Percentiles rank a stretch among this genome's conserved stretches.
phyloP scores from a whole-genome alignment of 1,140 invertebrate genomes.

The Drosophila pectinifera region DNA sequence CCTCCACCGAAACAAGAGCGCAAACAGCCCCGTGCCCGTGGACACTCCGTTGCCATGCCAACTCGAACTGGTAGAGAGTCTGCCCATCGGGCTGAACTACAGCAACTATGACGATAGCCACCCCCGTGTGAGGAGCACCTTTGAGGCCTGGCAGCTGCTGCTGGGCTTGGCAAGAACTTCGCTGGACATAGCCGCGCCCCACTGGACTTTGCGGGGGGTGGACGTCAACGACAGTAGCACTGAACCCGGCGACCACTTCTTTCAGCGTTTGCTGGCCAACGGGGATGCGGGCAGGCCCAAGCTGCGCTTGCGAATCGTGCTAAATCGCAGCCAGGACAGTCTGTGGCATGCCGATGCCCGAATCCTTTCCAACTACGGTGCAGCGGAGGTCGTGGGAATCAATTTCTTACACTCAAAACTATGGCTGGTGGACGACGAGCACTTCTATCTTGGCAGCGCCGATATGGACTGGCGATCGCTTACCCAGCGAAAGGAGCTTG shows the following conservation, averaged over 20 bases:
- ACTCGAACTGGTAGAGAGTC: constrained; percentile 93
- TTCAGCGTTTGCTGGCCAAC: constrained; percentile 89
- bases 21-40: constrained; percentile 44
- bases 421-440: constrained; percentile 93
- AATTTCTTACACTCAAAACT: constrained; percentile 95
- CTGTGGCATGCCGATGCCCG: constrained; percentile 66
- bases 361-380: constrained; percentile 87
- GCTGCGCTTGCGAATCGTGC: constrained; percentile 92
- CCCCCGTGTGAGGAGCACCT: constrained; percentile 89
- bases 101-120: constrained; percentile 85
- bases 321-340: constrained; percentile 64
- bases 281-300: constrained; percentile 66
- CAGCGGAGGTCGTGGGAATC: constrained; percentile 88
- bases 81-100: constrained; percentile 93
- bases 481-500: constrained; percentile 98
- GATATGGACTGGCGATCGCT: constrained; percentile 98
- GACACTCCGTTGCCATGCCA: constrained; percentile 66
- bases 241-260: constrained; percentile 91
- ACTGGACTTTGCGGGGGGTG: constrained; percentile 93
- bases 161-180: constrained; percentile 90
- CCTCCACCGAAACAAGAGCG: constrained; percentile 39
- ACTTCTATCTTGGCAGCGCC: constrained; percentile 94
- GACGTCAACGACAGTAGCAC: constrained; percentile 91
- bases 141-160: constrained; percentile 90
- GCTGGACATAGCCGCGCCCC: constrained; percentile 93